phyloP scores from a whole-genome alignment of 1,140 invertebrate species.

The Dendrolimus punctatus region DNA sequence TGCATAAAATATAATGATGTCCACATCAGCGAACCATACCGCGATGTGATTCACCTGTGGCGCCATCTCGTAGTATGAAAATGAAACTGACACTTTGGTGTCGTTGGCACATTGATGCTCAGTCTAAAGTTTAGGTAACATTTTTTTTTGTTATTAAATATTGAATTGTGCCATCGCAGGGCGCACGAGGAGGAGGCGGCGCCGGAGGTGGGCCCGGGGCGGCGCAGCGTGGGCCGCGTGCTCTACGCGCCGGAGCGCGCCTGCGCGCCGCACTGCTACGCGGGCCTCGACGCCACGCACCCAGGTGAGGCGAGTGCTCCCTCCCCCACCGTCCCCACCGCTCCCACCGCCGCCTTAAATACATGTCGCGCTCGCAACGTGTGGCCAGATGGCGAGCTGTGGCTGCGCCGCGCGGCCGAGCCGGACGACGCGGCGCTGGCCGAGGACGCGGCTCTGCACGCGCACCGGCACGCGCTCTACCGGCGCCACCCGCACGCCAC shows the following conservation, averaged over 20 bases:
- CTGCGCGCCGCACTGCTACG: constrained; percentile 46
- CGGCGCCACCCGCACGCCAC: constrained; percentile 7
- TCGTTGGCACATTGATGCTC: too few species aligned
- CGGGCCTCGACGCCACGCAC: constrained; percentile 33
- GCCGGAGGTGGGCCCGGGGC: constrained; percentile 7
- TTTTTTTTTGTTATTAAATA: too few species aligned
- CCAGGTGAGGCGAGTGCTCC: constrained; percentile 21
- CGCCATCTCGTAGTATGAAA: too few species aligned
- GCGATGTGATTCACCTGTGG: too few species aligned
- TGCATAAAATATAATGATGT: too few species aligned
- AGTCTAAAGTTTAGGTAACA: too few species aligned
- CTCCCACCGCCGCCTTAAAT: constrained; percentile 10
- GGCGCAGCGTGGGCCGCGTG: constrained; percentile 18
- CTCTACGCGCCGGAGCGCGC: constrained; percentile 31
- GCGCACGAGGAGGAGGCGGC: not conserved
- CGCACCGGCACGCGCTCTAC: constrained; percentile 1
- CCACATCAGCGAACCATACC: too few species aligned
- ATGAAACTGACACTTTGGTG: too few species aligned
- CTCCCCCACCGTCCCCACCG: constrained; percentile 4
- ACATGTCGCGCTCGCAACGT: constrained; percentile 18
- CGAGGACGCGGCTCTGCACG: constrained; percentile 5
- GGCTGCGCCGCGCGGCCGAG: constrained; percentile 10
- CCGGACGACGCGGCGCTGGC: constrained; percentile 6
- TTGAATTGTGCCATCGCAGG: too few species aligned
- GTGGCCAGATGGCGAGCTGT: constrained; percentile 5